Conservation (phyloP, 2,888 invertebrate genomes). For the Elmis aenea region DNA sequence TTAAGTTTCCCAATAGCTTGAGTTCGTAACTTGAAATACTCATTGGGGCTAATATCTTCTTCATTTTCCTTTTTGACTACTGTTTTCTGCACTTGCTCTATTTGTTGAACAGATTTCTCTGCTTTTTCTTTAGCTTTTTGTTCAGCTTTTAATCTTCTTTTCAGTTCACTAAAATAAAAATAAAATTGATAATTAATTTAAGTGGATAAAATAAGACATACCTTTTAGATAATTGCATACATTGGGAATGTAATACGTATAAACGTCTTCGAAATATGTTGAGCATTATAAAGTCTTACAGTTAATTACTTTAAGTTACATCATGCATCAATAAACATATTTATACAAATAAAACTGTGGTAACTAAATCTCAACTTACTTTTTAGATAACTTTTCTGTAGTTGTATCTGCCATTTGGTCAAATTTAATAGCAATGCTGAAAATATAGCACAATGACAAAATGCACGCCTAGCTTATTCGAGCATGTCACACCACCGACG, state of each 20-base stretch:
- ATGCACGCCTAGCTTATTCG: no score
- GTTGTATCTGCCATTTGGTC: constrained; percentile 59
- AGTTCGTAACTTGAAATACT: constrained; percentile 85
- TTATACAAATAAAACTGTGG: constrained; percentile 6
- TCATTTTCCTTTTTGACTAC: constrained; percentile 46
- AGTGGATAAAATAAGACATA: constrained; percentile 24
- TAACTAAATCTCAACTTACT: constrained; percentile 52
- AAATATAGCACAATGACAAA: no score
- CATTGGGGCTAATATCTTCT: constrained; percentile 90
- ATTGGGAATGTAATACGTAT: constrained; percentile 5
- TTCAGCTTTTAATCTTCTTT: constrained; percentile 85
- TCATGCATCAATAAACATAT: not conserved
- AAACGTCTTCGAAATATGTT: constrained; percentile 6
- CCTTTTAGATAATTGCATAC: constrained; percentile 32
- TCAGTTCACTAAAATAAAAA: constrained; percentile 73
- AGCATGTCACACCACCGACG: no score
- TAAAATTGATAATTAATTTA: constrained; percentile 24
- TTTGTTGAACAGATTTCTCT: constrained; percentile 45
- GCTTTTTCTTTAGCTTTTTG: constrained; percentile 89
- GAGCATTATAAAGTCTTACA: constrained; percentile 8
- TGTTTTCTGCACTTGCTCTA: constrained; percentile 31
- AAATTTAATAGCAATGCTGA: no score
- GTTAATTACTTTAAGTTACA: constrained; percentile 9
- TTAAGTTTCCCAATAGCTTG: constrained; percentile 80
- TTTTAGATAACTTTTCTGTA: constrained; percentile 62